Evolutionary conservation across 2,113 vertebrate species (phyloP).

Genomic region (Herpailurus yagouaroundi): DNA sequence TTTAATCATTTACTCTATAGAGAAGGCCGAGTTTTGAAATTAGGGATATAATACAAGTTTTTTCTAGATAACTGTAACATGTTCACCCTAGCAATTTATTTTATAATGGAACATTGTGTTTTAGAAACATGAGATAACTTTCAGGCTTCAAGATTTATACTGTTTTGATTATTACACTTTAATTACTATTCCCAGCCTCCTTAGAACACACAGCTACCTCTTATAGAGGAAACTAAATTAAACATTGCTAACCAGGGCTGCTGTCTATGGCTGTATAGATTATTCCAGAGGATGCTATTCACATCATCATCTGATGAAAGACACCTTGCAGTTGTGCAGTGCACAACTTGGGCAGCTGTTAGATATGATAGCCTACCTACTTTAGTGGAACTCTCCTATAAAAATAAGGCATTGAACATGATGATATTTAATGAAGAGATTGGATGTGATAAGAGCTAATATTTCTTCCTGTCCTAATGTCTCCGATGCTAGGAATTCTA

Average conservation of each 20-base stretch:
- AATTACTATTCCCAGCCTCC: background rate
- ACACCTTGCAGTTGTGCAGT: background rate
- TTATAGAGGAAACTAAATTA: background rate
- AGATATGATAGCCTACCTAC: background rate
- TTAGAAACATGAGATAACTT: constrained; percentile 1
- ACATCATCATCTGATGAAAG: background rate
- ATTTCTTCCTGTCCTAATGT: background rate
- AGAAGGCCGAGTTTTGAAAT: constrained; percentile 21
- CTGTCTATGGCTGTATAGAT: background rate
- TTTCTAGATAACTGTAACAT: background rate
- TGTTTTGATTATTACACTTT: background rate
- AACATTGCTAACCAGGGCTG: background rate
- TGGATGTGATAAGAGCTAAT: background rate
- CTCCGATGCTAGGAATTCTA: background rate
- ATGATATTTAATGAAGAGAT: background rate
- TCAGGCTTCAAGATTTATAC: background rate
- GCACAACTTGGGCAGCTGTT: background rate
- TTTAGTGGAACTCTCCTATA: background rate
- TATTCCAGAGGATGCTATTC: background rate
- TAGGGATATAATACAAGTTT: background rate
- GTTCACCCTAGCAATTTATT: constrained; percentile 1
- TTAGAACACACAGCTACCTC: background rate
- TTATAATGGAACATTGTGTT: constrained; percentile 3
- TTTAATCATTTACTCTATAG: background rate
- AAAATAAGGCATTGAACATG: background rate